Percentiles rank a stretch among this genome's conserved stretches.
Conservation (phyloP, 2,113 vertebrate genomes). For the Dinomys branickii region DNA sequence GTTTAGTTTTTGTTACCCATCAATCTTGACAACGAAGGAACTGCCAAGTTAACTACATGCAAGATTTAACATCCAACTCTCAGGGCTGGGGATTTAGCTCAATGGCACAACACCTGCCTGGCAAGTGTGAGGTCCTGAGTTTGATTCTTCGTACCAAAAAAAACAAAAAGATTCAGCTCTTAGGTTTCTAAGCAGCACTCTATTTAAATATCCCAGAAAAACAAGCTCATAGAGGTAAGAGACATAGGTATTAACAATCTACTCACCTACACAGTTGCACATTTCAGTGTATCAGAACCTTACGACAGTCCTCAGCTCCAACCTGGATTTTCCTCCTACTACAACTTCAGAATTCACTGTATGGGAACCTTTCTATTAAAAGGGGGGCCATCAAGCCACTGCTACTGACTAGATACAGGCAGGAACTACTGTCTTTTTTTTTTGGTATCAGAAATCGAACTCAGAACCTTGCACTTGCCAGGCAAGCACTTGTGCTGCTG, state of each 20-base stretch:
- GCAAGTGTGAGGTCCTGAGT: too few species aligned
- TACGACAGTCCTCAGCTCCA: conserved; percentile 9
- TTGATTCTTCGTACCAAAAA: too few species aligned
- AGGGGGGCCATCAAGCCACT: neutral
- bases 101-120: too few species aligned
- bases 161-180: neutral
- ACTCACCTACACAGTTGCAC: neutral
- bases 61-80: conserved; percentile 32
- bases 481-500: too few species aligned
- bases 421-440: neutral
- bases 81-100: neutral
- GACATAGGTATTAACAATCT: neutral
- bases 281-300: conserved; percentile 22
- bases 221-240: neutral
- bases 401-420: neutral
- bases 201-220: neutral
- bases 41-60: neutral
- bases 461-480: too few species aligned
- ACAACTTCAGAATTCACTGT: neutral
- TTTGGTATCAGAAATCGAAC: too few species aligned
- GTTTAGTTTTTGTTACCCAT: conserved; percentile 11
- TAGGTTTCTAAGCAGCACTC: neutral
- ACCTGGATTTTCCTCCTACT: conserved; percentile 16
- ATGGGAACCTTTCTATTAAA: conserved; percentile 1
- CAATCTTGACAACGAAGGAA: conserved; percentile 23